Base-by-base conservation (phyloP, 2,797 vertebrate genomes). In the Eulemur albifrons region DNA sequence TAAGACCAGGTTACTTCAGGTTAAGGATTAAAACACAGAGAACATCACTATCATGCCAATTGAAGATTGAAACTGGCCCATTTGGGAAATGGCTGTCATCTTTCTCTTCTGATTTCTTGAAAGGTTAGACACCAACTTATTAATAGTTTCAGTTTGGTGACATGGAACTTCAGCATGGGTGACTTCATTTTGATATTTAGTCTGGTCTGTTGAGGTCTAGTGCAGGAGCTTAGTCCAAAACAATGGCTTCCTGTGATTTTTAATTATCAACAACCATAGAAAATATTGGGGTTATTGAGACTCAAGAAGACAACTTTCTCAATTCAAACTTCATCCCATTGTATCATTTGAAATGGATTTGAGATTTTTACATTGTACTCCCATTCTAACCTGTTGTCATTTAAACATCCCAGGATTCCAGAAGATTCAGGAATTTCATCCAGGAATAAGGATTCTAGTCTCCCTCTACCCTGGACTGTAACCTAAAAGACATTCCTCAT, bases 391-490 rank as follows among this genome's bases (percentile, higher is more conserved):
- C 63, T 84, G 59, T 52, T 93, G 12, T 76, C 83, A 70, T 11
- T 4, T 3, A 1, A 69, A 94, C 50, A 20, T 73, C 75, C 0
- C 0, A 70, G 2, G 50, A 35, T 30, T 50, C 91, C 25, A 32
- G 21, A 61, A 93, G 40, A 2, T 93, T 89, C 20, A 96, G 95
- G 65, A 48, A 38, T 97, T 73, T 89, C 35, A 91, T 88, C 61
- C 59, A 93, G 43, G 65, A 90, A 54, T 43, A 43, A 96, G 2
- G 63, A 92, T 88, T 61, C 50, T 21, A 43, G 30, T 54, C 63
- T 20, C 32, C 76, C 5, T 79, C 17, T 88, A 97, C 85, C 92
- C 52, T 1, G 13, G 5, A 72, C 23, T 90, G 3, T 82, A 97
- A 93, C 70, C 79, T 90, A 14, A 43, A 35, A 69, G n/a, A 32